phyloP scores from a whole-genome alignment of 2,113 vertebrate species.

The Dromaius novaehollandiae region DNA sequence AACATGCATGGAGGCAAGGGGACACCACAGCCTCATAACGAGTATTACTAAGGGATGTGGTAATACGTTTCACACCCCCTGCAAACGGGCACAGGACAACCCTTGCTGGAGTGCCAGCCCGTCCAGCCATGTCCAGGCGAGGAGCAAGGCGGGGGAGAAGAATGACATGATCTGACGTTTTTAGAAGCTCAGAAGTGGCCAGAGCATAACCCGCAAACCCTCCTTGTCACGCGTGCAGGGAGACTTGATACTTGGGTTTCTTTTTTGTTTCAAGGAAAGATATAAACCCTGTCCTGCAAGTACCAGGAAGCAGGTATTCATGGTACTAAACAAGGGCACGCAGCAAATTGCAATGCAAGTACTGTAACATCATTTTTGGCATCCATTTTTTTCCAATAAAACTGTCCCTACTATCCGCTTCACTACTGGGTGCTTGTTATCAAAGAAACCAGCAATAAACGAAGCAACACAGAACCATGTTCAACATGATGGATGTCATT shows the following conservation, averaged over 20 bases:
- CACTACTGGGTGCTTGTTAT: neutral
- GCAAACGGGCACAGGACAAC: neutral
- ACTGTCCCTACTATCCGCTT: neutral
- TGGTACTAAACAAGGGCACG: neutral
- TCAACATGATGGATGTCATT: neutral
- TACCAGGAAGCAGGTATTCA: neutral
- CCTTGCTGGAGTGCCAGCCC: neutral
- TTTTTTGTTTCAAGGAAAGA: neutral
- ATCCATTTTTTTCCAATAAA: neutral
- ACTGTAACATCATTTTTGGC: neutral
- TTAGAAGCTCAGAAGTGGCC: neutral
- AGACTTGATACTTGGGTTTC: neutral
- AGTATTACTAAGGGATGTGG: neutral
- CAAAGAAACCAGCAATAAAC: neutral
- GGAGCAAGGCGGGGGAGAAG: neutral
- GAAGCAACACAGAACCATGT: neutral
- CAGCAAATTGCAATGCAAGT: neutral
- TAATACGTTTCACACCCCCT: neutral
- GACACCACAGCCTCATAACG: accelerated
- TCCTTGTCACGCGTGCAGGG: neutral
- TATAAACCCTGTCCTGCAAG: neutral
- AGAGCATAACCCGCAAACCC: neutral
- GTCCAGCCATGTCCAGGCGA: neutral
- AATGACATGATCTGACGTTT: neutral
- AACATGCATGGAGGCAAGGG: neutral